Conservation (phyloP, 2,113 vertebrate genomes). For the Clinocottus analis region DNA sequence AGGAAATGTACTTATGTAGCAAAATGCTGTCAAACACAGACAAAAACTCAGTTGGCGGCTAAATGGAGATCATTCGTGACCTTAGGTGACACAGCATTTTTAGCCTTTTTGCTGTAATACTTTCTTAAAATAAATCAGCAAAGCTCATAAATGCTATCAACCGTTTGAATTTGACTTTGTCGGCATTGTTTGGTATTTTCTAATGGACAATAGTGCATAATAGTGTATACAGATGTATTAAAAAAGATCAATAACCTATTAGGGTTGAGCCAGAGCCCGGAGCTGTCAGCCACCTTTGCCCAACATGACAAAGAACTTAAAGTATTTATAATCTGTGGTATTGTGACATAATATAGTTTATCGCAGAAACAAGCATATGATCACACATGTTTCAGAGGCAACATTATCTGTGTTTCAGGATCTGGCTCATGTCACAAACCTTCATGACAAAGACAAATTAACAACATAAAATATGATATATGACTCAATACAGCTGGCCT, state of each 20-base stretch:
- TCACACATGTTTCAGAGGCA: conserved; percentile 20
- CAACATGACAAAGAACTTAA: conserved; percentile 15
- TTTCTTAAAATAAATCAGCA: not conserved
- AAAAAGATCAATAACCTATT: not conserved
- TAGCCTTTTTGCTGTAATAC: not conserved
- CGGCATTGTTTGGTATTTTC: not conserved
- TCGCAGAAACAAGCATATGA: not conserved
- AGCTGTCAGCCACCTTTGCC: not conserved
- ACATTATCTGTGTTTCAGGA: conserved; percentile 36
- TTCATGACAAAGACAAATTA: conserved; percentile 51
- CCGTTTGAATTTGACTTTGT: not conserved
- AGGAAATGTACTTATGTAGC: not conserved
- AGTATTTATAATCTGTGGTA: not conserved
- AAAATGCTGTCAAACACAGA: not conserved
- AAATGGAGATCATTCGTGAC: not conserved
- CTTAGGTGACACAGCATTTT: not conserved
- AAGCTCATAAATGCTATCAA: not conserved
- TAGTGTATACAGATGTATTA: not conserved
- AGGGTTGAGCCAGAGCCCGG: not conserved
- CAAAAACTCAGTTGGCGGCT: not conserved
- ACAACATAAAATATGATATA: conserved; percentile 35
- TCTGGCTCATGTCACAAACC: conserved; percentile 23
- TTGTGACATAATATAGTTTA: conserved; percentile 20
- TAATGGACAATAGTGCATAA: not conserved
- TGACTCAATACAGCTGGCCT: conserved; percentile 23